phyloP scores from a whole-genome alignment of 2,113 vertebrate genomes.

The Columbina picui region DNA sequence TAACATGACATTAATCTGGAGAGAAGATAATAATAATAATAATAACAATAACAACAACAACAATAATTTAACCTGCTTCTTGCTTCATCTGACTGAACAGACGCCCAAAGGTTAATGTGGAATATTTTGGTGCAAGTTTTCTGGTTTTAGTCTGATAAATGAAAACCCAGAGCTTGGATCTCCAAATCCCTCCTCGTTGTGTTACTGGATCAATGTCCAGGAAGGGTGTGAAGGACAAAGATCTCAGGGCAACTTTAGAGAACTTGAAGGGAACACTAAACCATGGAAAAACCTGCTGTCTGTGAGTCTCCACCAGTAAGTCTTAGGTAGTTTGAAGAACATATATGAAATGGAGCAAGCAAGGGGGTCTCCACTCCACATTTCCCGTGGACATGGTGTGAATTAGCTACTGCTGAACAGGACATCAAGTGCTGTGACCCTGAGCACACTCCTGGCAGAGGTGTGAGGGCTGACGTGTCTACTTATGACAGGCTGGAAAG shows the following conservation, averaged over 20 bases:
- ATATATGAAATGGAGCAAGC: too few relatives aligned
- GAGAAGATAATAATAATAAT: too few relatives aligned
- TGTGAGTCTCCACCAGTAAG: not conserved
- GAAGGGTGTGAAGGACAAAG: not conserved
- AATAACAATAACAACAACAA: too few relatives aligned
- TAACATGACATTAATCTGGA: not conserved
- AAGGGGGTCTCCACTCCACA: too few relatives aligned
- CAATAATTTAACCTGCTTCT: accelerated
- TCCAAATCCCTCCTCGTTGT: not conserved
- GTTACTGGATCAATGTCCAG: not conserved
- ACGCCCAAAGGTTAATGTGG: not conserved
- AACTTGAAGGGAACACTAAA: not conserved
- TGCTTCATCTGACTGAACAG: not conserved
- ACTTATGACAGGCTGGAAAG: too few relatives aligned
- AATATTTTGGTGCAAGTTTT: not conserved
- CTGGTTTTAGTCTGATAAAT: not conserved
- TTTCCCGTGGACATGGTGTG: too few relatives aligned
- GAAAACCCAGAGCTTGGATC: not conserved
- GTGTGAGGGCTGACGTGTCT: too few relatives aligned
- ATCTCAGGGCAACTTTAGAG: not conserved
- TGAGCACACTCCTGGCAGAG: too few relatives aligned
- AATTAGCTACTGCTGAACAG: too few relatives aligned
- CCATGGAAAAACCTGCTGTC: not conserved
- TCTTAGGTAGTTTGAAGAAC: too few relatives aligned
- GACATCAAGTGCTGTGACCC: too few relatives aligned